These are phyloP conservation scores for Suricata suricatta DNA, from an alignment of 2,113 vertebrate species.

Conservation along the genomic window DNA sequence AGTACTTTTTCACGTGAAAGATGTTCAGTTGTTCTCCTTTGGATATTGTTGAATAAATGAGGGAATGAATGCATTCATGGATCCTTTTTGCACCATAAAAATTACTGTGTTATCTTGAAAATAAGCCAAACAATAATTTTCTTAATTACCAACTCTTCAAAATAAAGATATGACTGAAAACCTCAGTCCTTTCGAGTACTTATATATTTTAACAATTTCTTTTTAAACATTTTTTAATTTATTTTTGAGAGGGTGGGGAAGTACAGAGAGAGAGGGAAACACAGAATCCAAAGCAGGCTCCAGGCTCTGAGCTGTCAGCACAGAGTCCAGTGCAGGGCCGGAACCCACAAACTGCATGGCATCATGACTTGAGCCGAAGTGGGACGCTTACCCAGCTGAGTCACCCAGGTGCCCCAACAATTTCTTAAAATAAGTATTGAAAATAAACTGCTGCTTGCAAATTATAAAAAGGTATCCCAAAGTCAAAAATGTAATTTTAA, in stretches of 20 bases:
- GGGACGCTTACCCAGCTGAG: too few species aligned
- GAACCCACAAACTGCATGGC: too few species aligned
- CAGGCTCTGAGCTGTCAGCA: too few species aligned
- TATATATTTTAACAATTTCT: not conserved
- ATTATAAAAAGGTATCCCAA: not conserved
- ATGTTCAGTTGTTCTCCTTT: not conserved
- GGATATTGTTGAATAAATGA: not conserved
- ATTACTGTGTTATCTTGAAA: not conserved
- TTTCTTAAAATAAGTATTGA: not conserved
- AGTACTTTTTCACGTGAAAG: not conserved
- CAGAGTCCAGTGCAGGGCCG: too few species aligned
- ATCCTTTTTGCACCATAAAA: not conserved
- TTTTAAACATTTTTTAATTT: too few species aligned
- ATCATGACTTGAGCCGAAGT: too few species aligned
- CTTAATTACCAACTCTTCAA: not conserved
- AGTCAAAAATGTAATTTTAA: not conserved
- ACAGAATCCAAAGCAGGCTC: too few species aligned
- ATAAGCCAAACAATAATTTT: not conserved
- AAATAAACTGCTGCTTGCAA: not conserved
- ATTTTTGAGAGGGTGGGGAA: too few species aligned
- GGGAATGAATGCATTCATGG: not conserved
- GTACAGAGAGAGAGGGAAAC: too few species aligned
- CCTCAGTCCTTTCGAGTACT: not conserved
- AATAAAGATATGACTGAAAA: not conserved
- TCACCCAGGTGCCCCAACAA: not conserved